Base-by-base conservation (phyloP, 92 coral and sea anemone species). In the Phenganax subtilis region DNA sequence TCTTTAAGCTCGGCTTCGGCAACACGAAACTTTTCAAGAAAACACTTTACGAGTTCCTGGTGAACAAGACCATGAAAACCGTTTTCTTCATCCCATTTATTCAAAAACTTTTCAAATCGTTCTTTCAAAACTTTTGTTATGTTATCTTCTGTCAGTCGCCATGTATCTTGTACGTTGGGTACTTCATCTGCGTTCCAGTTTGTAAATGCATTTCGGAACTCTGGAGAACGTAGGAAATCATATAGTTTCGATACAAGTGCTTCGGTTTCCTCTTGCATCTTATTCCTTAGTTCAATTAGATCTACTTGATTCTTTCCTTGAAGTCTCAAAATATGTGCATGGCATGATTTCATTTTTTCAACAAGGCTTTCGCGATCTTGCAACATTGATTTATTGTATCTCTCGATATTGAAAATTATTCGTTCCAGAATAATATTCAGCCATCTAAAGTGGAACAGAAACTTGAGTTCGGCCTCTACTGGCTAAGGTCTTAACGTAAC, bases 51-150 rank as follows among this genome's bases (percentile, higher is more conserved):
- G 16, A 86, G 80, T 12, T 76, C 77, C 0, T 60, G 8, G 55
- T 85, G 84, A 12, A 85, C 80, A 54, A 56, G 29, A 47, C 68
- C 79, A 71, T 81, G 79, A 55, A 82, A 78, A 17, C 74, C 78
- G 54, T 82, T 57, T 52, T 75, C 71, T 67, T 82, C 87, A 60
- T 86, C 89, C 89, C 89, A 86, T 11, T 67, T 71, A 47, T 27
- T 17, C 20, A 86, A 67, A 61, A 69, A 55, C 2, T 65, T 82
- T 55, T 55, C 74, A 28, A 86, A 79, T 44, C 84, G 64, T 55
- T 68, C 11, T 57, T 65, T 12, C 25, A 59, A 14, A 0, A 27
- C 75, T n/a, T 82, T 76, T 10, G 1, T 25, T 52, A 86, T 86
- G 20, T 5, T 20, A 25, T 27, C 55, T 16, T 61, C 28, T 27